Conservation (phyloP, 37 sponge, comb jelly and placozoan species). For the Spongilla lacustris region DNA sequence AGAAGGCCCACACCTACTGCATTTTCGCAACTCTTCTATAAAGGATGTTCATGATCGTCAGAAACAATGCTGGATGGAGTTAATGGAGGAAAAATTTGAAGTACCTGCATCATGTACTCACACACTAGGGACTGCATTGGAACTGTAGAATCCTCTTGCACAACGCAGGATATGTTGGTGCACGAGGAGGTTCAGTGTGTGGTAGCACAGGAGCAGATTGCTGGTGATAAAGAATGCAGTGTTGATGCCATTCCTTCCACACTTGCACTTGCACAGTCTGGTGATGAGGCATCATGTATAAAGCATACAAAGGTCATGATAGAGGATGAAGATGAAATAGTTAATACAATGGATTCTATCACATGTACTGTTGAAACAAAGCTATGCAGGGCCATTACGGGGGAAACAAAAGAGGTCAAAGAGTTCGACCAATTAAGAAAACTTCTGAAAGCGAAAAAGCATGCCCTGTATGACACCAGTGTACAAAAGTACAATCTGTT, state of each 20-base stretch:
- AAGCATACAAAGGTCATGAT: background rate
- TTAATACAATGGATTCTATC: background rate
- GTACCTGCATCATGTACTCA: background rate
- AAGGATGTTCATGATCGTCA: slow-evolving; percentile 1
- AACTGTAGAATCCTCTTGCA: background rate
- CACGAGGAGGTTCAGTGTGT: background rate
- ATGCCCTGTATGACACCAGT: background rate
- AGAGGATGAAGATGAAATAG: background rate
- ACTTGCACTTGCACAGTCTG: background rate
- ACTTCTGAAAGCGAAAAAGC: background rate
- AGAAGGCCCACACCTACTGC: background rate
- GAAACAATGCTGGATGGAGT: slow-evolving; percentile 3
- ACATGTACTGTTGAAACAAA: background rate
- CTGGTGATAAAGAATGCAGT: background rate
- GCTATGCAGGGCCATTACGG: background rate
- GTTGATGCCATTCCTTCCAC: background rate
- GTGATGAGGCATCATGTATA: background rate
- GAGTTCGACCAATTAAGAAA: background rate
- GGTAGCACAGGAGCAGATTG: background rate
- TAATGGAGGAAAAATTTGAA: background rate
- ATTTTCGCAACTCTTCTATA: background rate
- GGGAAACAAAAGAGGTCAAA: background rate
- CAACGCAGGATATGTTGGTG: background rate
- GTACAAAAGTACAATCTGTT: background rate
- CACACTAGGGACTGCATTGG: background rate